Evolutionary conservation across 2,797 vertebrate genomes (phyloP).

Genomic region (Enteromius trimaculatus): DNA sequence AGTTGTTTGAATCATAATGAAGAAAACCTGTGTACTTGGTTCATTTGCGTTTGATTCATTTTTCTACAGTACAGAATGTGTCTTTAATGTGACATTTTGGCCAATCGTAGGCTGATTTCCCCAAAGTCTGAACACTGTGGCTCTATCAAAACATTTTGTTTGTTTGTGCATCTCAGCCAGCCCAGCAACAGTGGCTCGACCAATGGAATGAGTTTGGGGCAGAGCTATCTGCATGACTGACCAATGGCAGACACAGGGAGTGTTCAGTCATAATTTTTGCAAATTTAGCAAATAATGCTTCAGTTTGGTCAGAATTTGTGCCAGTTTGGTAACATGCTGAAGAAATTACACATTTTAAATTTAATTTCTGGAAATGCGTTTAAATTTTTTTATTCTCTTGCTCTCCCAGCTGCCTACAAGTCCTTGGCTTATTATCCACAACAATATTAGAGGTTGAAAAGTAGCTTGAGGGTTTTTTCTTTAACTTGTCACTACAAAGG

Average conservation of each 20-base stretch:
- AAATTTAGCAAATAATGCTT: not conserved
- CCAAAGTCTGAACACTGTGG: not conserved
- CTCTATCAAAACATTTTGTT: slow-evolving; percentile 2
- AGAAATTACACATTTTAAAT: not conserved
- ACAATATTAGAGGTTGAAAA: not conserved
- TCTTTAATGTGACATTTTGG: slow-evolving; percentile 2
- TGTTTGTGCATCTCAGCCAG: not conserved
- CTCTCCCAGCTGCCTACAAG: not conserved
- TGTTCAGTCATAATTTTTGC: not conserved
- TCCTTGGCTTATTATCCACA: not conserved
- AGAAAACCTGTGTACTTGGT: not conserved
- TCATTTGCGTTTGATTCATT: not conserved
- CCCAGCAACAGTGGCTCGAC: slow-evolving; percentile 29
- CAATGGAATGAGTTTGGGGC: not conserved
- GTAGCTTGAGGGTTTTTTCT: not conserved
- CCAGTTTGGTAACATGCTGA: not conserved
- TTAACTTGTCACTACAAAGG: not conserved
- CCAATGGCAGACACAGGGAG: slow-evolving; percentile 3
- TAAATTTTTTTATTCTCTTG: not conserved
- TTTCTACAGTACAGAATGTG: not conserved
- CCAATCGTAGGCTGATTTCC: not conserved
- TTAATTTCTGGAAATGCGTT: not conserved
- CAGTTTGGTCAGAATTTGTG: not conserved
- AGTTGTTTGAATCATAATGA: slow-evolving; percentile 1
- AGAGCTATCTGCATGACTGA: not conserved